Evolutionary conservation across 2,113 vertebrate species (phyloP), one percentile per base, ranked within the genome.

Genomic region (Chloroceryle aenea): DNA sequence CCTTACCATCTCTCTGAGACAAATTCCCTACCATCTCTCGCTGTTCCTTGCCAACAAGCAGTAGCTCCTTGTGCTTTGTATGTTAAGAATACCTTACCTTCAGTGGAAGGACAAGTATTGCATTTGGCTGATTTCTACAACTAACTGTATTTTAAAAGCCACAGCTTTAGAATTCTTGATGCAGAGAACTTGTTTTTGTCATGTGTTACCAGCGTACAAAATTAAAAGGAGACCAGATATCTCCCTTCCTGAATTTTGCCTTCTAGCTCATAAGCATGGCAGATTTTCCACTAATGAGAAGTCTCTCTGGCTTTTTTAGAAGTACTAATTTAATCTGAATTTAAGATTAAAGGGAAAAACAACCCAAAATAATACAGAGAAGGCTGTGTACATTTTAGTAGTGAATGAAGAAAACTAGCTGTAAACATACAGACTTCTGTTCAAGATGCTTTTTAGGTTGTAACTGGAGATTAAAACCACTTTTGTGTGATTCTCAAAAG

Each of bases 291-390:
- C 47, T 84, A 58, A 48, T 34, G 26, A 89, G 76, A 71, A 77
- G 3, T 76, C 72, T 68, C 62, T 86, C 30, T 73, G 79, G 72
- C n/a, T 69, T 84, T 92, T 77, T 62, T 10, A 9, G 38, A 89
- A 81, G 87, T 81, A 55, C 38, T 91, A 87, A 80, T 89, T 93
- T 93, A 71, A 73, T 93, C 74, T 89, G 58, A 94, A 93, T 95
- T 82, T 69, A 89, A 91, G 68, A 94, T 83, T 67, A 93, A 94
- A 82, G 87, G 32, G 78, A 52, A 56, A 87, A 72, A 18, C 5
- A 5, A 34, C 20, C 32, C 32, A 76, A 82, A 94, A 68, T 75
- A n/a, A 85, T 52, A 76, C 61, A 61, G 72, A 14, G 45, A 76
- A 61, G 75, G 48, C 30, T 75, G 17, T 56, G 34, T 61, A 36